phyloP scores from a whole-genome alignment of 1,140 invertebrate species.

The Drosophila sp. region DNA sequence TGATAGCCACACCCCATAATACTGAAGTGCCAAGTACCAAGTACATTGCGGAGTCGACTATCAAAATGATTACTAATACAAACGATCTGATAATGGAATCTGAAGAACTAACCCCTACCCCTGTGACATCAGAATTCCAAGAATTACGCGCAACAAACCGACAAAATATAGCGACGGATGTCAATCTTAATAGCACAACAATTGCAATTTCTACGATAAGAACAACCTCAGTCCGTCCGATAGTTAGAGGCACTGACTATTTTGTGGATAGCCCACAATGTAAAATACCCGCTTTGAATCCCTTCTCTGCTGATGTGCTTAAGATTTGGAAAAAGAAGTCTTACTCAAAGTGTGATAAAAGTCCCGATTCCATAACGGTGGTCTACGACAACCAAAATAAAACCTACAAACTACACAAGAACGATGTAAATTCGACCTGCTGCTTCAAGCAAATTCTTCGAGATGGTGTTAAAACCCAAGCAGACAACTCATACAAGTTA shows the following conservation, averaged over 20 bases:
- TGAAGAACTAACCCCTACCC: background rate
- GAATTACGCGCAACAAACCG: background rate
- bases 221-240: background rate
- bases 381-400: slow-evolving; percentile 47
- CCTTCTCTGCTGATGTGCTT: slow-evolving; percentile 86
- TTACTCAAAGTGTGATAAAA: slow-evolving; percentile 85
- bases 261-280: slow-evolving; percentile 83
- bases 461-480: slow-evolving; percentile 40
- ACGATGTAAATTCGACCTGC: slow-evolving; percentile 77
- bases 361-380: slow-evolving; percentile 83
- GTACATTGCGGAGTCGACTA: background rate
- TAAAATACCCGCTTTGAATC: slow-evolving; percentile 87
- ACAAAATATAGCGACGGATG: background rate
- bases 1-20: too few species aligned
- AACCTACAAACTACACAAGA: slow-evolving; percentile 55
- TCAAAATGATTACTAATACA: too few species aligned
- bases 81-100: background rate
- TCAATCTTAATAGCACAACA: background rate
- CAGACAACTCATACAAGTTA: slow-evolving; percentile 84
- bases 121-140: background rate
- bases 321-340: slow-evolving; percentile 85
- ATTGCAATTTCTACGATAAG: background rate
- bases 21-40: background rate
- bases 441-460: slow-evolving; percentile 85
- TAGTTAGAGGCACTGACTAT: slow-evolving; percentile 30